Percentiles rank a stretch among this genome's conserved stretches.
These are phyloP conservation scores for Leuctra nigra DNA, from an alignment of 2,888 invertebrate species.

Conservation along the genomic window DNA sequence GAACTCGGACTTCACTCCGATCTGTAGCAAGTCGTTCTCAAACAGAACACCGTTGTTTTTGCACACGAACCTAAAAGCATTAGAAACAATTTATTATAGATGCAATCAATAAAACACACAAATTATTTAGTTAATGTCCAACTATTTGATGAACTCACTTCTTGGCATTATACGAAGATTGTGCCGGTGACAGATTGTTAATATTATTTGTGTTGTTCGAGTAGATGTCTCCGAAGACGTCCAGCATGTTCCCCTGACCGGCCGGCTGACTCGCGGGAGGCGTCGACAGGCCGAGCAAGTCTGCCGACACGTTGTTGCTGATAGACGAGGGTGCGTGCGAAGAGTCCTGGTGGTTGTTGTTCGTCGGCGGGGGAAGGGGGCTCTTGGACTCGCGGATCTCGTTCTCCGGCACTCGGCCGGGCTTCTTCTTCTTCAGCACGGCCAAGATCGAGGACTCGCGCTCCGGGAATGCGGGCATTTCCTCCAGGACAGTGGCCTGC, in stretches of 20 bases:
- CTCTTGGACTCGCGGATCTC: slow-evolving; percentile 77
- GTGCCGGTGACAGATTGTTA: slow-evolving; percentile 41
- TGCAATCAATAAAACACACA: background rate
- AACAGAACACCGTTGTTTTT: slow-evolving; percentile 98
- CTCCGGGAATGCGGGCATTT: slow-evolving; percentile 99
- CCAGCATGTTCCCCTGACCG: slow-evolving; percentile 73
- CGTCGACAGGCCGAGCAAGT: slow-evolving; percentile 81
- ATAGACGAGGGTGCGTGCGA: slow-evolving; percentile 34
- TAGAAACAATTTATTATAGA: background rate
- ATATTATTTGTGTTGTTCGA: slow-evolving; percentile 37
- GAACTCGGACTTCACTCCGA: slow-evolving; percentile 96
- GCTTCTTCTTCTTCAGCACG: slow-evolving; percentile 97
- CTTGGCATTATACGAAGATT: slow-evolving; percentile 77
- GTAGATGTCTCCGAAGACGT: slow-evolving; percentile 87
- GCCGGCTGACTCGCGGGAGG: slow-evolving; percentile 68
- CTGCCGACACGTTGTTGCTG: slow-evolving; percentile 53
- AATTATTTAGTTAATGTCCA: background rate
- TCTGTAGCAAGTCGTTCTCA: slow-evolving; percentile 96
- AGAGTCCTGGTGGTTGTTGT: slow-evolving; percentile 36
- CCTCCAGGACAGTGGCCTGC: slow-evolving; percentile 92
- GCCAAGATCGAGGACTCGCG: slow-evolving; percentile 95
- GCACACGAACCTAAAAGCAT: slow-evolving; percentile 63
- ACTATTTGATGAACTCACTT: slow-evolving; percentile 48
- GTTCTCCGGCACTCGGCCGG: slow-evolving; percentile 87
- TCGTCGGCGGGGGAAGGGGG: slow-evolving; percentile 50